phyloP scores from a whole-genome alignment of 2,888 invertebrate genomes.

The Rhagonycha lutea region DNA sequence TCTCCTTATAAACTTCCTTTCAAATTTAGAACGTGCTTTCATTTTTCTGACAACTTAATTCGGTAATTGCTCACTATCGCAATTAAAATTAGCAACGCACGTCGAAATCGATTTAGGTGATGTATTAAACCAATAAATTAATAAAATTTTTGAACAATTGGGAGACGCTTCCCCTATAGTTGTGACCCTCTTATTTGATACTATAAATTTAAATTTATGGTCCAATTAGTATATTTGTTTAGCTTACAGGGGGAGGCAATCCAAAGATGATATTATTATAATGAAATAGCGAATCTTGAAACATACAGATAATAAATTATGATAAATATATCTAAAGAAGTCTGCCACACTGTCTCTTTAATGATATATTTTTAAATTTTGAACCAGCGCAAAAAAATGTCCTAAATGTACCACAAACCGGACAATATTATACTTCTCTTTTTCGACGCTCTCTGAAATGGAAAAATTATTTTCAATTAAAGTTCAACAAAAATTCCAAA shows the following conservation, averaged over 20 bases:
- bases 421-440: too few relatives aligned
- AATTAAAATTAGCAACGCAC: background rate
- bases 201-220: constrained; percentile 11
- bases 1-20: background rate
- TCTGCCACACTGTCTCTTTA: too few relatives aligned
- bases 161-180: constrained; percentile 7
- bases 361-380: too few relatives aligned
- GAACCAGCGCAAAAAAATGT: too few relatives aligned
- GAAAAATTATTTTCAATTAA: too few relatives aligned
- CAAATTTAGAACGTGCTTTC: background rate
- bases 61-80: background rate
- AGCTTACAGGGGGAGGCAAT: background rate
- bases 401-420: too few relatives aligned
- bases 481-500: too few relatives aligned
- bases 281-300: background rate
- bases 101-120: constrained; percentile 4
- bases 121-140: constrained; percentile 14
- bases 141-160: constrained; percentile 4
- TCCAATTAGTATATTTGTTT: constrained; percentile 11
- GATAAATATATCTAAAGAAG: background rate
- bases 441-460: too few relatives aligned
- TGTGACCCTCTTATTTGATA: constrained; percentile 5
- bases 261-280: background rate
- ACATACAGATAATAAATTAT: background rate
- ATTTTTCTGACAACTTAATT: background rate